phyloP scores from a whole-genome alignment of 2,113 vertebrate species.

The Turdus rufiventris region DNA sequence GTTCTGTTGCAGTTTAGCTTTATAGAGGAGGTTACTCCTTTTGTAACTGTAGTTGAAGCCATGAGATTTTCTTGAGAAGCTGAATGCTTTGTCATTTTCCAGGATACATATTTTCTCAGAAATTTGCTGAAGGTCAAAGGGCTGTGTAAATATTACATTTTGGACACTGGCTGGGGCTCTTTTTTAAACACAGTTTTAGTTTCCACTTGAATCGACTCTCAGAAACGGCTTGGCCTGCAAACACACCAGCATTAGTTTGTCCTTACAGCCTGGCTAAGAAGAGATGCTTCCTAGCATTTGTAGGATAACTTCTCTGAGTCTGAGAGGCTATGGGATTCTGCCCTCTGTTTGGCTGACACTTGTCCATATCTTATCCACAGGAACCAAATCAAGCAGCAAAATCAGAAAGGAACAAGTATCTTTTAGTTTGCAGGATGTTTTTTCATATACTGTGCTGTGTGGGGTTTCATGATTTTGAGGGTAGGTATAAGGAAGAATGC shows the following conservation, averaged over 20 bases:
- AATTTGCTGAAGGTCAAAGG: not conserved
- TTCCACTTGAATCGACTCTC: not conserved
- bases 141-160: not conserved
- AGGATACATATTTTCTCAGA: not conserved
- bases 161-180: not conserved
- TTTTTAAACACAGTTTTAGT: not conserved
- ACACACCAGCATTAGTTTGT: not conserved
- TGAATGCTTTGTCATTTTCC: not conserved
- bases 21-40: not conserved
- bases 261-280: not conserved
- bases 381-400: not conserved
- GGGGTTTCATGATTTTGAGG: not conserved
- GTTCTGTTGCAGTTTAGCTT: not conserved
- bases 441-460: not conserved
- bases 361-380: not conserved
- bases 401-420: not conserved
- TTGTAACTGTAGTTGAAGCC: not conserved
- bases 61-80: not conserved
- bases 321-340: not conserved
- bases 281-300: not conserved
- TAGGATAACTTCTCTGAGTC: not conserved
- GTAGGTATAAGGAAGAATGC: not conserved
- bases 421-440: not conserved
- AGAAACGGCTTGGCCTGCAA: not conserved
- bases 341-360: not conserved